Percentiles rank a stretch among this genome's conserved stretches.
Conservation (phyloP, 2,113 vertebrate species). For the Ascaphus truei region DNA sequence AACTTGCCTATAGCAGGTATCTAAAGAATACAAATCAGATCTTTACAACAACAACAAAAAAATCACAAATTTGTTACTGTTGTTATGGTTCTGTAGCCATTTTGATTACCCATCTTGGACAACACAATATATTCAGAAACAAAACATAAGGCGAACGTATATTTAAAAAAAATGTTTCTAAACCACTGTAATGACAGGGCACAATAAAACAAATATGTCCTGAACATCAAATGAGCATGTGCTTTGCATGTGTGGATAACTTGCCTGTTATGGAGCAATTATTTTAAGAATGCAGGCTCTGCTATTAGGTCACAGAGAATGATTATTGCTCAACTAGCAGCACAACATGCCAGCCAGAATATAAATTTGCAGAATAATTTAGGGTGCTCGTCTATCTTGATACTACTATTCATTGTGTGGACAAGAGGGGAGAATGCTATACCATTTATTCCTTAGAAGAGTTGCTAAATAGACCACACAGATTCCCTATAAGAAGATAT, state of each 20-base stretch:
- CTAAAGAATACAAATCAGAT: not conserved
- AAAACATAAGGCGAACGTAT: no score
- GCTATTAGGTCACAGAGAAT: constrained; percentile 34
- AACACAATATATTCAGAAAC: not conserved
- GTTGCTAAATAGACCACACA: constrained; percentile 32
- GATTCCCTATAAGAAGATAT: constrained; percentile 38
- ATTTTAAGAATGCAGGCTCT: not conserved
- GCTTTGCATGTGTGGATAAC: constrained; percentile 33
- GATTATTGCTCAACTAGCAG: constrained; percentile 5
- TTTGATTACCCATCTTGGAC: not conserved
- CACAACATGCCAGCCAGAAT: constrained; percentile 24
- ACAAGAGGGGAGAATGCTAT: constrained; percentile 30
- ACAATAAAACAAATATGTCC: not conserved
- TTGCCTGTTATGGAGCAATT: no score
- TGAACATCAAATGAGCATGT: not conserved
- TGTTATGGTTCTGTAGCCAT: not conserved
- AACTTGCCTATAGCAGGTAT: constrained; percentile 37
- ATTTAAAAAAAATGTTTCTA: no score
- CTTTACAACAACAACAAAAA: constrained; percentile 33
- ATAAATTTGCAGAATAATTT: constrained; percentile 38
- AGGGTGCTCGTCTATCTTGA: constrained; percentile 21
- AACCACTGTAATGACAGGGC: no score
- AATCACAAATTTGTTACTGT: not conserved
- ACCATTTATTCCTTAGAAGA: constrained; percentile 36
- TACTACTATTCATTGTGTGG: constrained; percentile 33